A percentile compares a stretch with the other conserved stretches of the same genome.
Evolutionary conservation across 2,797 vertebrate species (phyloP).

Genomic region (Hippoglossus hippoglossus): DNA sequence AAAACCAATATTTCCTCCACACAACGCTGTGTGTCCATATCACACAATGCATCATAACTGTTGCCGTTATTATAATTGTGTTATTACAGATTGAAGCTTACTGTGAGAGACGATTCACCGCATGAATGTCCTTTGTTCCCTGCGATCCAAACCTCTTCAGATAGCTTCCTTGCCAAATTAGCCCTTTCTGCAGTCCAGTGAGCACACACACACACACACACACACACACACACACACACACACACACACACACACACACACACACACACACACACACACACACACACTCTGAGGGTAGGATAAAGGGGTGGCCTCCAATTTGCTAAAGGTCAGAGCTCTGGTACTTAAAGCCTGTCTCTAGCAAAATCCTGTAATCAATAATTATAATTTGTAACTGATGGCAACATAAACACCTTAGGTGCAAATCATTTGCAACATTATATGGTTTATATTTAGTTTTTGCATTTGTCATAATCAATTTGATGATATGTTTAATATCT

Average conservation of each 20-base stretch:
- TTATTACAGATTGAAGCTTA: constrained; percentile 16
- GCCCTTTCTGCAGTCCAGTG: constrained; percentile 46
- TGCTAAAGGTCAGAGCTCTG: constrained; percentile 64
- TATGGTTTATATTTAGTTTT: neutral
- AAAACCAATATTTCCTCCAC: neutral
- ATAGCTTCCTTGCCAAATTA: constrained; percentile 50
- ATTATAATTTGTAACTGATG: constrained; percentile 37
- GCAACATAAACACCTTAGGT: constrained; percentile 21
- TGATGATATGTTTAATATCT: neutral
- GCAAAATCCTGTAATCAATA: constrained; percentile 50
- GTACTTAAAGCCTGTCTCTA: constrained; percentile 18
- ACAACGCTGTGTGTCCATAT: neutral
- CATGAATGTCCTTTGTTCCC: constrained; percentile 35
- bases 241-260: neutral
- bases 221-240: constrained; percentile 31
- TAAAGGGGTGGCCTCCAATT: constrained; percentile 62
- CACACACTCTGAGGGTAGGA: constrained; percentile 41
- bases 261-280: too few relatives aligned
- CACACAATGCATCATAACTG: neutral
- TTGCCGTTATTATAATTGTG: constrained; percentile 3
- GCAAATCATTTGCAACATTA: neutral
- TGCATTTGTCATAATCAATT: neutral
- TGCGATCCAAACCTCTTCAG: constrained; percentile 24
- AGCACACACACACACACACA: constrained; percentile 50
- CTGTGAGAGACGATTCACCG: constrained; percentile 7